These are phyloP conservation scores for Podocnemis expansa DNA, from an alignment of 2,113 vertebrate genomes.

Conservation along the genomic window DNA sequence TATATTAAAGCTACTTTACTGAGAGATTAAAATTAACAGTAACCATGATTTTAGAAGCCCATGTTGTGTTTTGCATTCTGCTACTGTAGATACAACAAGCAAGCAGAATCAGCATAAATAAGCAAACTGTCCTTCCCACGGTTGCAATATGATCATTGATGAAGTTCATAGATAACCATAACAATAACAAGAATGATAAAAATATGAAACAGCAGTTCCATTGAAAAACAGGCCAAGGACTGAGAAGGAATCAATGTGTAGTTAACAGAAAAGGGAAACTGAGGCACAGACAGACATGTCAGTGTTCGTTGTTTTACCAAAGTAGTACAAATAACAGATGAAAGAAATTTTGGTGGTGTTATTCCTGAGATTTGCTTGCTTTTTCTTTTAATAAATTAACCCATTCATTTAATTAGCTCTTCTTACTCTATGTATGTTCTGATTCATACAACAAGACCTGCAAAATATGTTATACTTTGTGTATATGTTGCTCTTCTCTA, in stretches of 20 bases:
- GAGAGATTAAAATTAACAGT: background rate
- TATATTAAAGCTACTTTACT: background rate
- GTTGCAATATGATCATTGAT: background rate
- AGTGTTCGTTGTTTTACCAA: too few relatives aligned
- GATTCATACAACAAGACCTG: too few relatives aligned
- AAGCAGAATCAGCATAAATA: background rate
- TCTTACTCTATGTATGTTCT: too few relatives aligned
- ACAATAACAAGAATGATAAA: background rate
- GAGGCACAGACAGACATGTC: too few relatives aligned
- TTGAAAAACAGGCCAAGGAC: background rate
- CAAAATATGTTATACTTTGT: too few relatives aligned
- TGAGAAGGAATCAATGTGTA: background rate
- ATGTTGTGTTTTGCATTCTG: background rate
- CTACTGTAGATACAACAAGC: background rate
- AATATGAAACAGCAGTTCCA: background rate
- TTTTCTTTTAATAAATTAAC: too few relatives aligned
- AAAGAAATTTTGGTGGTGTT: too few relatives aligned
- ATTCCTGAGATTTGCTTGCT: too few relatives aligned
- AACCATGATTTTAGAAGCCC: background rate
- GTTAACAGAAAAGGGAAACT: too few relatives aligned
- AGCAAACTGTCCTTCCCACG: background rate
- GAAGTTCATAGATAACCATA: background rate
- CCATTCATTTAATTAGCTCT: too few relatives aligned
- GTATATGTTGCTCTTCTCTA: too few relatives aligned
- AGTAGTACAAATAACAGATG: too few relatives aligned